phyloP scores from a whole-genome alignment of 2,888 invertebrate genomes.

The Yponomeuta plumbellus region DNA sequence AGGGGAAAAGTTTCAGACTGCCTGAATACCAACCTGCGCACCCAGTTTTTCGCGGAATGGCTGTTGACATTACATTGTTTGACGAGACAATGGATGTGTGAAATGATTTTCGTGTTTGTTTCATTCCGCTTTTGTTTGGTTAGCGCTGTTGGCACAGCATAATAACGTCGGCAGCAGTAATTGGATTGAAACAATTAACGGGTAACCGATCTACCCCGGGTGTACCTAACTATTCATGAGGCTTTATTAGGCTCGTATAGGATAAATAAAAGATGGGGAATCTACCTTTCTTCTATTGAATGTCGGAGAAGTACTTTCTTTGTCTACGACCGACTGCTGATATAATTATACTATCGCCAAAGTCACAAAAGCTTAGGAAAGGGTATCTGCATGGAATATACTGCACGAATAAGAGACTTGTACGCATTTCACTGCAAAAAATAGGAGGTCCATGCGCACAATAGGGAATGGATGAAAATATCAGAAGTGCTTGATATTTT shows the following conservation, averaged over 20 bases:
- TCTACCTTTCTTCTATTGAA: neutral
- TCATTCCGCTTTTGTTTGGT: constrained; percentile 24
- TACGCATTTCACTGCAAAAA: no score
- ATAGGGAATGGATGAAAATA: no score
- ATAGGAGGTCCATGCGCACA: no score
- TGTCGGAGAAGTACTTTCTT: no score
- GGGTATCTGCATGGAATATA: no score
- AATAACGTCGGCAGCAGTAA: neutral
- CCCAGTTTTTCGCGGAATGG: constrained; percentile 34
- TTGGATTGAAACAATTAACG: constrained; percentile 10
- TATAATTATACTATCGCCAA: no score
- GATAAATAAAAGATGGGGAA: neutral
- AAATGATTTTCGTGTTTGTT: constrained; percentile 33
- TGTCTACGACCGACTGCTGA: no score
- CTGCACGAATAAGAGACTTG: no score
- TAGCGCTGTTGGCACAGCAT: constrained; percentile 6
- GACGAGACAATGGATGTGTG: constrained; percentile 33
- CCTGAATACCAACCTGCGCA: constrained; percentile 18
- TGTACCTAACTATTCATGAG: neutral
- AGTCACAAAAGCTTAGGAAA: no score
- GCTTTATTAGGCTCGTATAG: neutral
- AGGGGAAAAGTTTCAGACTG: no score
- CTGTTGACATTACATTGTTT: constrained; percentile 41
- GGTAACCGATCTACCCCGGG: neutral
- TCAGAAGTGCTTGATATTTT: no score